These are phyloP conservation scores for Sinopyrophorus schimmeli DNA, from an alignment of 2,888 invertebrate genomes.

Conservation along the genomic window DNA sequence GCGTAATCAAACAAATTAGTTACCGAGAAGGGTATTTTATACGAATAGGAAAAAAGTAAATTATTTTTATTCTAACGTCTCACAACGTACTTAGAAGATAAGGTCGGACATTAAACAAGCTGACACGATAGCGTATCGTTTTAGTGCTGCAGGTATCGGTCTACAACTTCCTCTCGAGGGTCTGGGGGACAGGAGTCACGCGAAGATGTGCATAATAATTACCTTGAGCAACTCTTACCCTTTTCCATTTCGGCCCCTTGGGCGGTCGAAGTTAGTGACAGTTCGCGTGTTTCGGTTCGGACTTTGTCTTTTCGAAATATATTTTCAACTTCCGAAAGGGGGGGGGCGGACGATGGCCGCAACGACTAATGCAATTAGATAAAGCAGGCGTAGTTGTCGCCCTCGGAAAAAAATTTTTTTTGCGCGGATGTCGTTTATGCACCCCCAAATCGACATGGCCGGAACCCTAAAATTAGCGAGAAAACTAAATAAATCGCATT, in stretches of 20 bases:
- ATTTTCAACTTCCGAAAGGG: too few relatives aligned
- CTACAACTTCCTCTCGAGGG: conserved; percentile 52
- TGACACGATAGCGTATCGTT: conserved; percentile 44
- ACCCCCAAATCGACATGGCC: too few relatives aligned
- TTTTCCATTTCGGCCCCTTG: conserved; percentile 13
- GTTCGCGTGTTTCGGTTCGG: conserved; percentile 41
- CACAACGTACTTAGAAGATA: conserved; percentile 34
- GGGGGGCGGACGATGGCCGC: too few relatives aligned
- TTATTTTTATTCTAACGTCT: conserved; percentile 22
- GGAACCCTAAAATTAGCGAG: too few relatives aligned
- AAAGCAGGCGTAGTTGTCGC: too few relatives aligned
- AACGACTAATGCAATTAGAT: too few relatives aligned
- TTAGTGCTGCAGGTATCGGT: conserved; percentile 46
- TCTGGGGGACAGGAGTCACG: conserved; percentile 48
- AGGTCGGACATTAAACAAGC: conserved; percentile 36
- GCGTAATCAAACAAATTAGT: conserved; percentile 9
- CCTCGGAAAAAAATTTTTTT: too few relatives aligned
- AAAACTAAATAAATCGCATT: too few relatives aligned
- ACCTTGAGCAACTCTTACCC: conserved; percentile 36
- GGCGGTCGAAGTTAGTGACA: conserved; percentile 34
- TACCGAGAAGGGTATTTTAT: conserved; percentile 7
- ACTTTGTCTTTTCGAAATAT: conserved; percentile 16
- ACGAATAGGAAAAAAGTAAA: conserved; percentile 11
- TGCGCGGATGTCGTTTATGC: too few relatives aligned
- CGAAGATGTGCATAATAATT: conserved; percentile 56